These are phyloP conservation scores for Poliocrania exsul DNA, from an alignment of 2,797 vertebrate species.

Conservation along the genomic window DNA sequence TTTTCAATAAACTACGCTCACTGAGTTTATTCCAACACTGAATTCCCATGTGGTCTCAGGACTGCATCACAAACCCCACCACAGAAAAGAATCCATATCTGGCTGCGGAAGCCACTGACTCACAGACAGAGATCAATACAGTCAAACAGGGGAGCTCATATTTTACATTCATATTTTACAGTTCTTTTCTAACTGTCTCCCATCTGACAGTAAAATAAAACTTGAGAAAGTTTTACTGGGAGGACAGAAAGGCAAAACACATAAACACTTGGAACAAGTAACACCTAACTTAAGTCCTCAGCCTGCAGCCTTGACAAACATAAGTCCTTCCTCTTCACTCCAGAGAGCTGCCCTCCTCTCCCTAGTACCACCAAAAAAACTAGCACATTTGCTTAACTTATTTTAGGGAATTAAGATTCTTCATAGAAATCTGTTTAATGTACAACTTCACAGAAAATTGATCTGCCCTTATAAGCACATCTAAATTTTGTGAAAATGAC, in stretches of 20 bases:
- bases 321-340: not conserved
- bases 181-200: not conserved
- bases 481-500: not conserved
- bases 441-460: not conserved
- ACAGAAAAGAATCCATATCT: not conserved
- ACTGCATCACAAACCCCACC: not conserved
- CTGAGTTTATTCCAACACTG: not conserved
- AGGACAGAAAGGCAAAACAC: not conserved
- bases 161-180: not conserved
- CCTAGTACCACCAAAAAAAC: not conserved
- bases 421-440: not conserved
- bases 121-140: not conserved
- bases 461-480: not conserved
- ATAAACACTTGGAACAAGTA: not conserved
- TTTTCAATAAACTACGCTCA: conserved; percentile 2
- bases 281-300: not conserved
- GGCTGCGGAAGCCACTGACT: not conserved
- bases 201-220: not conserved
- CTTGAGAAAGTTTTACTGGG: not conserved
- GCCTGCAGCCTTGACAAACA: not conserved
- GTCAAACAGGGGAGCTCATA: not conserved
- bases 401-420: not conserved
- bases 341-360: not conserved
- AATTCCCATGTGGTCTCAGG: not conserved
- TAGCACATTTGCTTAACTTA: not conserved